Evolutionary conservation across 1,140 invertebrate genomes (phyloP).

Genomic region (Zaprionus ghesquierei): DNA sequence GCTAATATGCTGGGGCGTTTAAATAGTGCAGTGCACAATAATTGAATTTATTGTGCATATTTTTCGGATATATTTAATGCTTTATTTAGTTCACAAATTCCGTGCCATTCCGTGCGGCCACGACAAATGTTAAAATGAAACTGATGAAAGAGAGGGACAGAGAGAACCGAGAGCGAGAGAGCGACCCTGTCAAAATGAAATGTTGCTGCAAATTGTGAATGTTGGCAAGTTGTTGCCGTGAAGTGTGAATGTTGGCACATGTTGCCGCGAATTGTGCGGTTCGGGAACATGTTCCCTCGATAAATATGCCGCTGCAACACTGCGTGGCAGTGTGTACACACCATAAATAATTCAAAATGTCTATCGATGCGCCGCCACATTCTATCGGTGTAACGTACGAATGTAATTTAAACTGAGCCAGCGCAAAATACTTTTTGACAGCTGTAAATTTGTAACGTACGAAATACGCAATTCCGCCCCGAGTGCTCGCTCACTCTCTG

Average conservation of each 20-base stretch:
- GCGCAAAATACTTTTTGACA: neutral
- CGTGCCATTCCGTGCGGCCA: slow-evolving; percentile 48
- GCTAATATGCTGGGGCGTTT: slow-evolving; percentile 23
- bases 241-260: slow-evolving; percentile 18
- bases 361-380: neutral
- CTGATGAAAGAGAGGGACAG: slow-evolving; percentile 46
- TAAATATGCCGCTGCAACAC: neutral
- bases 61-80: slow-evolving; percentile 48
- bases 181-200: slow-evolving; percentile 28
- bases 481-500: neutral
- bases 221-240: neutral
- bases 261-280: slow-evolving; percentile 17
- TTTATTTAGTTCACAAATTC: slow-evolving; percentile 37
- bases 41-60: slow-evolving; percentile 65
- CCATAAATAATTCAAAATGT: neutral
- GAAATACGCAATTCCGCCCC: neutral
- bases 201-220: slow-evolving; percentile 27
- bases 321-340: slow-evolving; percentile 24
- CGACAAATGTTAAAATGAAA: slow-evolving; percentile 51
- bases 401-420: neutral
- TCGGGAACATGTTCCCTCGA: slow-evolving; percentile 12
- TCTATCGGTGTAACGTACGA: neutral
- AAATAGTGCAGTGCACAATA: slow-evolving; percentile 53
- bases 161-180: slow-evolving; percentile 23
- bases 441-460: neutral